phyloP scores from a whole-genome alignment of 2,797 vertebrate genomes.

The Rhinoraja longicauda region DNA sequence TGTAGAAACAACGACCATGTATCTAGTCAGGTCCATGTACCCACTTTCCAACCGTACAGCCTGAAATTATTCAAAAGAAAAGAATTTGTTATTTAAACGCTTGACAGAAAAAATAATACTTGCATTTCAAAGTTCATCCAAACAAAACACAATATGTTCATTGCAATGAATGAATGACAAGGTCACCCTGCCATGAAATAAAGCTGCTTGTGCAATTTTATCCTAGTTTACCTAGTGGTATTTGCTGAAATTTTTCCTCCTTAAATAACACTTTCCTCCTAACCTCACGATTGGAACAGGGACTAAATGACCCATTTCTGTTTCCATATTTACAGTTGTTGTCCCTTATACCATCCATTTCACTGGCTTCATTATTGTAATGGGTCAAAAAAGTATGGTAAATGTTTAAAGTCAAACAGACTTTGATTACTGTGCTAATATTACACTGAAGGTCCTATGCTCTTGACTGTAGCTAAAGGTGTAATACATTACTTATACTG shows the following conservation, averaged over 20 bases:
- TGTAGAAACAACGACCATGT: slow-evolving; percentile 97
- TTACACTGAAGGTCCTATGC: not conserved
- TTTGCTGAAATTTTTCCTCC: no score
- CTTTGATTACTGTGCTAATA: not conserved
- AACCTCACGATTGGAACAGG: no score
- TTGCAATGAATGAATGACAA: not conserved
- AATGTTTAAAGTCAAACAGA: not conserved
- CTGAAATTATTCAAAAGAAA: slow-evolving; percentile 51
- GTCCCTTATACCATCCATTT: not conserved
- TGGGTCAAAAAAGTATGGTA: not conserved
- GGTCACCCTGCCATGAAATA: not conserved
- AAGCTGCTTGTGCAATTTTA: no score
- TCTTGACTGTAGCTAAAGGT: not conserved
- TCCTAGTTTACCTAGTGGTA: no score
- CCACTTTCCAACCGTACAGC: slow-evolving; percentile 91
- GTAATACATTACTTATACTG: not conserved
- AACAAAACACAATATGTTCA: not conserved
- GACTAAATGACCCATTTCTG: no score
- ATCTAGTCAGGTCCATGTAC: slow-evolving; percentile 82
- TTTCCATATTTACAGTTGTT: not conserved
- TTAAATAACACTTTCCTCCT: no score
- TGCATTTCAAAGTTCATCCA: not conserved
- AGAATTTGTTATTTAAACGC: not conserved
- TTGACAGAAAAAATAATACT: not conserved
- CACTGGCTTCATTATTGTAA: not conserved